phyloP scores from a whole-genome alignment of 2,888 invertebrate genomes.

The Sphecodes monilicornis region DNA sequence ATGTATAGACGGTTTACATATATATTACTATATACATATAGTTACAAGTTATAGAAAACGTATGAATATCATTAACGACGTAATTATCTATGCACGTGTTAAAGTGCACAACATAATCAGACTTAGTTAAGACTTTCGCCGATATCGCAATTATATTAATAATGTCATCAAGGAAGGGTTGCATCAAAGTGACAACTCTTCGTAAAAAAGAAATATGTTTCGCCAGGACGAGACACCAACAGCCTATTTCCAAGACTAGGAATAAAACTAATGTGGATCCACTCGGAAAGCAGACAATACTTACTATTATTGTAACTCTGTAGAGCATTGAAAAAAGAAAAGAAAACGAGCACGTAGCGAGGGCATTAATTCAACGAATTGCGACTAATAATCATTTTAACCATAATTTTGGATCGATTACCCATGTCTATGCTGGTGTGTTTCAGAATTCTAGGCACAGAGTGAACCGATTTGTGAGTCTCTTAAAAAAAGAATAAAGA shows the following conservation, averaged over 20 bases:
- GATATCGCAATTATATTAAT: conserved; percentile 24
- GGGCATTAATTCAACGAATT: conserved; percentile 60
- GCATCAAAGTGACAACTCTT: neutral
- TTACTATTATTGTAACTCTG: conserved; percentile 59
- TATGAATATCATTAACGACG: conserved; percentile 33
- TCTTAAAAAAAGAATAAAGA: conserved; percentile 9
- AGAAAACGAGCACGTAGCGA: conserved; percentile 43
- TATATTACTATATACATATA: conserved; percentile 23
- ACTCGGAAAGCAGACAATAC: conserved; percentile 72
- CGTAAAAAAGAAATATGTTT: conserved; percentile 14
- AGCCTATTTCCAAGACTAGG: conserved; percentile 49
- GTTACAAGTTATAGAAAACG: conserved; percentile 45
- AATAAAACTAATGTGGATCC: conserved; percentile 37
- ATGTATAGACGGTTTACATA: conserved; percentile 64
- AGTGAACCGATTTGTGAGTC: conserved; percentile 12
- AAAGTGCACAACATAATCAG: conserved; percentile 38
- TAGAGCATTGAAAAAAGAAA: conserved; percentile 23
- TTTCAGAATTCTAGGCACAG: conserved; percentile 18
- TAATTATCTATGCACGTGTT: conserved; percentile 53
- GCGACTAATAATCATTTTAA: conserved; percentile 43
- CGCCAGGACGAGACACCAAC: conserved; percentile 42
- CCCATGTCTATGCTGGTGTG: conserved; percentile 14
- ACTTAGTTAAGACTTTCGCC: conserved; percentile 25
- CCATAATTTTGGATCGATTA: conserved; percentile 13
- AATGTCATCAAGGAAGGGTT: neutral